phyloP scores from a whole-genome alignment of 2,888 invertebrate species.

The Chaitophorus viminalis region DNA sequence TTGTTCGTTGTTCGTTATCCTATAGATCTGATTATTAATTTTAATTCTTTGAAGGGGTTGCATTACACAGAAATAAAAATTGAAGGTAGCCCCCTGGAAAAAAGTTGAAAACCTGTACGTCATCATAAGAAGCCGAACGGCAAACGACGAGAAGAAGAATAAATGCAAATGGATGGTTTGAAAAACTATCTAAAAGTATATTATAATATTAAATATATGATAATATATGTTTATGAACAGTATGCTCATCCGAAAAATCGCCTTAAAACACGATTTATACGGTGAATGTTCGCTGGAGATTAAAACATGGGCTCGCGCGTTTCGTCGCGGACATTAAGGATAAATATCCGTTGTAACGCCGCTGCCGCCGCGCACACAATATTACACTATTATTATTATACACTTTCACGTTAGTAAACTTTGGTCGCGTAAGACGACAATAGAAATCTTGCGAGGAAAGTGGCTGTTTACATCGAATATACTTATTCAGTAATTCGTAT shows the following conservation, averaged over 20 bases:
- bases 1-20: too few species aligned
- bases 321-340: neutral
- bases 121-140: too few species aligned
- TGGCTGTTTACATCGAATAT: neutral
- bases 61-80: too few species aligned
- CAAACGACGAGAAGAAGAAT: too few species aligned
- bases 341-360: neutral
- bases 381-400: neutral
- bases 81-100: too few species aligned
- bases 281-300: neutral
- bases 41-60: too few species aligned
- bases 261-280: neutral
- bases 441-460: constrained; percentile 10
- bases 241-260: neutral
- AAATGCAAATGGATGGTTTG: too few species aligned
- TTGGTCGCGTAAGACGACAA: constrained; percentile 20
- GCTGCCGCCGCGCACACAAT: neutral
- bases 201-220: too few species aligned
- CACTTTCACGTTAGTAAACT: constrained; percentile 28
- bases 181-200: too few species aligned
- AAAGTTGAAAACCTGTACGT: too few species aligned
- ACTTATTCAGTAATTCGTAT: neutral
- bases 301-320: neutral
- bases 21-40: too few species aligned
- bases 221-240: neutral